Conservation (phyloP, 2,797 vertebrate genomes). For the Podarcis siculus region DNA sequence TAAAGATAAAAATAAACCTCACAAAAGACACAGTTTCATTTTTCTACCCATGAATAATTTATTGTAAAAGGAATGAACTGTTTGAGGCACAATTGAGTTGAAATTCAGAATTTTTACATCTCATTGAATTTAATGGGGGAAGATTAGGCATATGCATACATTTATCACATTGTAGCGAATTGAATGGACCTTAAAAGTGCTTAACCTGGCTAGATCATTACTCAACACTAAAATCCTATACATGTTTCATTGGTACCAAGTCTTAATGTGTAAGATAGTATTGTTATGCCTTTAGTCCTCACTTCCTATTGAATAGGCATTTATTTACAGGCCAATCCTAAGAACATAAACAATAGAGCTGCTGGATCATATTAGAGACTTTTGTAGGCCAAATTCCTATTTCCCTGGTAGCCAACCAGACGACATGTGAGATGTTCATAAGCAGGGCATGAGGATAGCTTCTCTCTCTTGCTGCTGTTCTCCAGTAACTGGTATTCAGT, state of each 20-base stretch:
- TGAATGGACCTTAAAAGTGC: background rate
- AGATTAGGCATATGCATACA: background rate
- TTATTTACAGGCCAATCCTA: background rate
- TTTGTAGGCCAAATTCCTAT: background rate
- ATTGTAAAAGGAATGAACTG: conserved; percentile 65
- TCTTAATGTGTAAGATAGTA: background rate
- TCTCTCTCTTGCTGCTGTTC: background rate
- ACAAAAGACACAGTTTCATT: conserved; percentile 69
- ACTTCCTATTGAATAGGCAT: background rate
- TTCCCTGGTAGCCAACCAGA: background rate
- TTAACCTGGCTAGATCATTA: background rate
- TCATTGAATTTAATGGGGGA: conserved; percentile 6
- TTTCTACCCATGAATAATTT: conserved; percentile 68
- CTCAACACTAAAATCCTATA: background rate
- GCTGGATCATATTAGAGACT: background rate
- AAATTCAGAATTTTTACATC: conserved; percentile 10
- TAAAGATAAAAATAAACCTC: conserved; percentile 70
- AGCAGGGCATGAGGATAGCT: background rate
- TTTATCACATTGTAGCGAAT: background rate
- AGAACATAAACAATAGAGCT: background rate
- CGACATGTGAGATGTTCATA: background rate
- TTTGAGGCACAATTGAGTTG: background rate
- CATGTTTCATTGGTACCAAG: background rate
- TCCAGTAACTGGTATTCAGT: background rate
- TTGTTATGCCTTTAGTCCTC: background rate